A percentile compares a stretch with the other conserved stretches of the same genome.
Conservation (phyloP, 2,797 vertebrate genomes). For the Prionace glauca region DNA sequence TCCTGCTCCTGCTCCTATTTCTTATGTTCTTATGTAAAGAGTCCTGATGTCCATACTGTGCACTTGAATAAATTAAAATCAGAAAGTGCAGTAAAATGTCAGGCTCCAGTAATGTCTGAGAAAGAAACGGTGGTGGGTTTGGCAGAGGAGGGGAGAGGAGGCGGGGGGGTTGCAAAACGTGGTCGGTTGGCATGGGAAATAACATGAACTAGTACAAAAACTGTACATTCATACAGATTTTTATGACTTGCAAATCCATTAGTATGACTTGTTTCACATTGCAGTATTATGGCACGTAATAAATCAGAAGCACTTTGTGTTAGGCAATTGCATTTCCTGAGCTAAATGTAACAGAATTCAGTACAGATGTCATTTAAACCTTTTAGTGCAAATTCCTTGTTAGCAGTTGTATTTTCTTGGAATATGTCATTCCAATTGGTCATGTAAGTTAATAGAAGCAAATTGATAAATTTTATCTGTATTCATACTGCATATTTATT, state of each 20-base stretch:
- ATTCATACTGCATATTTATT: not conserved
- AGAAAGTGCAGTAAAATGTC: no score
- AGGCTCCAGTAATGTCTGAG: no score
- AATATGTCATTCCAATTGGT: not conserved
- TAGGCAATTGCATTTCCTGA: not conserved
- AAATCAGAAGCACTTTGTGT: not conserved
- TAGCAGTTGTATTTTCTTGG: not conserved
- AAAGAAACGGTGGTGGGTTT: no score
- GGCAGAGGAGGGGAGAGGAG: no score
- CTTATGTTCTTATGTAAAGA: not conserved
- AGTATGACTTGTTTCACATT: not conserved
- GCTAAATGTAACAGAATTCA: not conserved
- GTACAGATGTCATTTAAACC: not conserved
- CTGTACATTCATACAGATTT: not conserved
- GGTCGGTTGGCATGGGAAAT: not conserved
- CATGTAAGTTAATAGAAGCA: not conserved
- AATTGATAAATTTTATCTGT: not conserved
- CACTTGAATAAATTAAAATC: not conserved
- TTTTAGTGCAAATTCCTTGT: not conserved
- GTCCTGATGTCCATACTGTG: not conserved
- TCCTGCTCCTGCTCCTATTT: no score
- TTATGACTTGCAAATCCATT: not conserved
- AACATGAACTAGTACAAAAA: not conserved
- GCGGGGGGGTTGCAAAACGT: not conserved
- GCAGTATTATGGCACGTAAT: not conserved